Percentiles rank a stretch among this genome's conserved stretches.
phyloP scores from a whole-genome alignment of 2,113 vertebrate species.

The Cyprinodon brontotheroides region DNA sequence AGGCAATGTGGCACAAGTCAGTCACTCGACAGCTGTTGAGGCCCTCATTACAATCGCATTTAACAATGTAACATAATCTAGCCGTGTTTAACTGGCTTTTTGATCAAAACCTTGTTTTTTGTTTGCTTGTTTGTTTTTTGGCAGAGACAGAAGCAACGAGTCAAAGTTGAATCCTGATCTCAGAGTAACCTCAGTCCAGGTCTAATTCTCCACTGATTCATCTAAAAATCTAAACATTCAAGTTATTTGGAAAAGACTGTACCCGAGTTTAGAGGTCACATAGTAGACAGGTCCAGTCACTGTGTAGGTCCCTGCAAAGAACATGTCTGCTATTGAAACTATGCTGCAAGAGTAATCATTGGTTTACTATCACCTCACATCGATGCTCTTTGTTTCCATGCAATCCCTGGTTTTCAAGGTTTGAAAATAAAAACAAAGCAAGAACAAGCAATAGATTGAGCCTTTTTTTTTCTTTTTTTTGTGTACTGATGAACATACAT shows the following conservation, averaged over 20 bases:
- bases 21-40: constrained; percentile 60
- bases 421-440: constrained; percentile 58
- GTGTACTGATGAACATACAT: constrained; percentile 78
- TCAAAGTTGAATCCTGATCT: background rate
- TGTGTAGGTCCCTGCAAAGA: constrained; percentile 58
- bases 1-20: constrained; percentile 78
- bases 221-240: constrained; percentile 24
- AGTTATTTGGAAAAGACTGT: constrained; percentile 63
- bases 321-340: constrained; percentile 67
- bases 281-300: constrained; percentile 58
- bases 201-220: background rate
- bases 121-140: background rate
- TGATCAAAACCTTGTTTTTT: background rate
- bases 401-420: constrained; percentile 71
- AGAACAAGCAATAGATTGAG: constrained; percentile 81
- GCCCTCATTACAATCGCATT: constrained; percentile 32
- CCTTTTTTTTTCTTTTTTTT: constrained; percentile 65
- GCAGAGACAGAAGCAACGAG: background rate
- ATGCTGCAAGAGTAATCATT: constrained; percentile 68
- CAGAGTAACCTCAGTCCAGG: background rate
- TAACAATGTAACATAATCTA: constrained; percentile 28
- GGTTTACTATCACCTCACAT: constrained; percentile 75
- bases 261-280: constrained; percentile 65
- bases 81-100: background rate
- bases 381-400: constrained; percentile 65